A percentile compares a stretch with the other conserved stretches of the same genome.
phyloP scores from a whole-genome alignment of 2,797 vertebrate species.

The Dendrocincla tyrannina region DNA sequence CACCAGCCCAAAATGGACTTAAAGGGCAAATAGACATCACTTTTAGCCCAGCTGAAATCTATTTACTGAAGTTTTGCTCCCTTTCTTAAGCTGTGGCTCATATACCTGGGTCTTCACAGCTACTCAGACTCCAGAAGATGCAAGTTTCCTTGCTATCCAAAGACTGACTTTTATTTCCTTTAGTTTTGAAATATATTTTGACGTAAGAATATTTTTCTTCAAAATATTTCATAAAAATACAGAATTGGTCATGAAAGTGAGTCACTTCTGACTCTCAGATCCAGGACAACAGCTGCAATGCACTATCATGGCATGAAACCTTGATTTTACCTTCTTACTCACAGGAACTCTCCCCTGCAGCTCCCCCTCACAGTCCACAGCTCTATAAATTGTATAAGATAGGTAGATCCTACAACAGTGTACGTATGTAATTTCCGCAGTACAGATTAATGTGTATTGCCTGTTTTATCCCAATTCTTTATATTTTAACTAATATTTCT shows the following conservation, averaged over 20 bases:
- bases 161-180: background rate
- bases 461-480: background rate
- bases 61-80: background rate
- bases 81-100: background rate
- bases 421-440: background rate
- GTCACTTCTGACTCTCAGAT: background rate
- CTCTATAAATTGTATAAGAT: background rate
- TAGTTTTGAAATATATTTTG: background rate
- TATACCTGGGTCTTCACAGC: background rate
- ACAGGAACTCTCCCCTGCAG: background rate
- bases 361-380: background rate
- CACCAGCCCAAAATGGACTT: background rate
- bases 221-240: background rate
- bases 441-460: background rate
- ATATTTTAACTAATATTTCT: background rate
- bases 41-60: background rate
- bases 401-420: background rate
- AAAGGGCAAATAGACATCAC: background rate
- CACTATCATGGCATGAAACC: background rate
- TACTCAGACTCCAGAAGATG: background rate
- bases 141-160: background rate
- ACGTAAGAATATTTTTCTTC: background rate
- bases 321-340: background rate
- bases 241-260: background rate
- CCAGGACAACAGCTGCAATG: background rate